phyloP scores from a whole-genome alignment of 2,888 invertebrate species.

The Cryptocheilus praepositus region DNA sequence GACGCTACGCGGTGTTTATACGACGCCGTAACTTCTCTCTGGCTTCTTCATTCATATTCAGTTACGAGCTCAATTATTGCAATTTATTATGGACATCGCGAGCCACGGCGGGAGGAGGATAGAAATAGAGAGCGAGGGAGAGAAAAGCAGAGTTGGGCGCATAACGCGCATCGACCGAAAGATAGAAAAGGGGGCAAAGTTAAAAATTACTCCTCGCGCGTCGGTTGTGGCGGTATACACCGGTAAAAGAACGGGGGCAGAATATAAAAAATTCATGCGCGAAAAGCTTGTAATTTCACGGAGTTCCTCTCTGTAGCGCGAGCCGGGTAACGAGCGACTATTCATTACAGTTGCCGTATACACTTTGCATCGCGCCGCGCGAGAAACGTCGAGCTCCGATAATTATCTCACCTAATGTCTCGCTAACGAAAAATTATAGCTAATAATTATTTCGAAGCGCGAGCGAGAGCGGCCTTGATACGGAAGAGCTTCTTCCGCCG shows the following conservation, averaged over 20 bases:
- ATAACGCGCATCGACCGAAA: neutral
- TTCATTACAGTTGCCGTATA: conserved; percentile 39
- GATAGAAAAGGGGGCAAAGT: neutral
- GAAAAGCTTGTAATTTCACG: conserved; percentile 48
- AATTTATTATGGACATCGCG: no score
- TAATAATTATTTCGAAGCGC: conserved; percentile 47
- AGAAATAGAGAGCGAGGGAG: no score
- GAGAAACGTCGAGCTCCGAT: conserved; percentile 28
- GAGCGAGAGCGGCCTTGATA: conserved; percentile 1
- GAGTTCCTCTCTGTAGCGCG: conserved; percentile 28
- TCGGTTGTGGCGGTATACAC: no score
- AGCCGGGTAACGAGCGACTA: conserved; percentile 48
- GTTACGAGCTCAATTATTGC: no score
- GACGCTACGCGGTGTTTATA: no score
- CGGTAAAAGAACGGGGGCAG: conserved; percentile 24
- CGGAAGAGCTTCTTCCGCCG: conserved; percentile 1
- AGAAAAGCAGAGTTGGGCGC: no score
- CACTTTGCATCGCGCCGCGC: conserved; percentile 9
- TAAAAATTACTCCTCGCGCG: no score
- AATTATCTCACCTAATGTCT: conserved; percentile 46
- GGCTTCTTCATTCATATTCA: neutral
- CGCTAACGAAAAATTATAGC: conserved; percentile 53
- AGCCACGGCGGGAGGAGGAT: no score
- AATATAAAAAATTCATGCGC: conserved; percentile 39
- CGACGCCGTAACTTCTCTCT: conserved; percentile 1